phyloP scores from a whole-genome alignment of 2,888 invertebrate species.

The Scrobipalpa costella region DNA sequence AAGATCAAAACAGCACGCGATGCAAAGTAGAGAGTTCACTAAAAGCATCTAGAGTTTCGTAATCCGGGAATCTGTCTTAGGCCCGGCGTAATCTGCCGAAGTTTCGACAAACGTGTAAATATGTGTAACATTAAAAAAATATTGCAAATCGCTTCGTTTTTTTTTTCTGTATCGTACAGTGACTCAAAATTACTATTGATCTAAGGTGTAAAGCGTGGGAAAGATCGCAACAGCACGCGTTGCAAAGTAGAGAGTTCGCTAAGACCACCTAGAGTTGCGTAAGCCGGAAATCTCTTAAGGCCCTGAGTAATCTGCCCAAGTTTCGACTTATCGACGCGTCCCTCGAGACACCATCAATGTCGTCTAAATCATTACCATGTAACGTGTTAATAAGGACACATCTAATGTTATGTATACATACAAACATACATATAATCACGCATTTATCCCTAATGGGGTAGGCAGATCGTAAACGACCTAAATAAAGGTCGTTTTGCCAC shows the following conservation, averaged over 20 bases:
- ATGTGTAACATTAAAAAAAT: too few species aligned
- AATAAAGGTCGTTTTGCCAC: too few species aligned
- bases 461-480: too few species aligned
- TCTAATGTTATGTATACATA: not conserved
- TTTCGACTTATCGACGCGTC: conserved; percentile 40
- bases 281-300: conserved; percentile 62
- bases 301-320: conserved; percentile 50
- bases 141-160: too few species aligned
- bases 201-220: conserved; percentile 1
- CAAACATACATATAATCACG: too few species aligned
- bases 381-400: too few species aligned
- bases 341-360: conserved; percentile 19
- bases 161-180: not conserved
- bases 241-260: conserved; percentile 49
- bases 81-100: conserved; percentile 51
- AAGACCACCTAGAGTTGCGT: conserved; percentile 52
- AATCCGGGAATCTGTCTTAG: conserved; percentile 63
- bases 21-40: conserved; percentile 49
- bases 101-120: too few species aligned
- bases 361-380: conserved; percentile 10
- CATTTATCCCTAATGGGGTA: too few species aligned
- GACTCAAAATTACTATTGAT: not conserved
- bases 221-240: conserved; percentile 22
- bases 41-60: conserved; percentile 51
- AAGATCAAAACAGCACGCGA: conserved; percentile 22